These are phyloP conservation scores for Allobates femoralis DNA, from an alignment of 2,797 vertebrate species.

Conservation along the genomic window DNA sequence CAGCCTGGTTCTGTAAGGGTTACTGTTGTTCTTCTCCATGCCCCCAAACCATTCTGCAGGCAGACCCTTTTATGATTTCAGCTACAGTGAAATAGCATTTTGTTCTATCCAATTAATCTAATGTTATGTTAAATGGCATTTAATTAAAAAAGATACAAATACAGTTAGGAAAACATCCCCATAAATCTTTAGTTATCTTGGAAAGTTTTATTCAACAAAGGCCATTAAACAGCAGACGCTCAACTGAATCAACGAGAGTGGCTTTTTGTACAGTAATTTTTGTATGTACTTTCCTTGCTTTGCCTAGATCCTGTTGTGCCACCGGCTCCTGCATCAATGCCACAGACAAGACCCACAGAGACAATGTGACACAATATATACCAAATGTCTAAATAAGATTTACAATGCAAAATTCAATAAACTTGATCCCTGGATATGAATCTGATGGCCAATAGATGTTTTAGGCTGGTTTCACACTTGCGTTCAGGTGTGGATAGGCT, in stretches of 20 bases:
- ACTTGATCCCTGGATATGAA: neutral
- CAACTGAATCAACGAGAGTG: slow-evolving; percentile 51
- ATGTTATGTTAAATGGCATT: slow-evolving; percentile 65
- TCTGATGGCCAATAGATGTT: too few species aligned
- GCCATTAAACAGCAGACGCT: slow-evolving; percentile 64
- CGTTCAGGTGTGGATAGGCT: too few species aligned
- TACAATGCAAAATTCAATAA: neutral
- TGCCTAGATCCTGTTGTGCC: slow-evolving; percentile 40
- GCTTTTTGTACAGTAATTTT: slow-evolving; percentile 37
- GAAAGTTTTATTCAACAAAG: slow-evolving; percentile 65
- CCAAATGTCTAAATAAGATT: neutral
- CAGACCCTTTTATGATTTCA: slow-evolving; percentile 62
- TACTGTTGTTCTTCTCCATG: slow-evolving; percentile 26
- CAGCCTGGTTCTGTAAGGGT: slow-evolving; percentile 24
- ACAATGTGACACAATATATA: neutral
- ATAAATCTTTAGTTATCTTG: slow-evolving; percentile 65
- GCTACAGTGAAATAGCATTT: slow-evolving; percentile 64
- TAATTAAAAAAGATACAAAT: slow-evolving; percentile 66
- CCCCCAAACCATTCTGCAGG: slow-evolving; percentile 55
- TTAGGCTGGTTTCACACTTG: too few species aligned
- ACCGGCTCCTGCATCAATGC: slow-evolving; percentile 13
- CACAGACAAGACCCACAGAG: slow-evolving; percentile 21
- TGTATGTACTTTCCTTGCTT: neutral
- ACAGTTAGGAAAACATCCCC: slow-evolving; percentile 63
- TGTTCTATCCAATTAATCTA: slow-evolving; percentile 65